Percentiles rank a stretch among this genome's conserved stretches.
Evolutionary conservation across 53 echinoderm and acorn worm species (phyloP).

Genomic region (Echinarachnius parma): DNA sequence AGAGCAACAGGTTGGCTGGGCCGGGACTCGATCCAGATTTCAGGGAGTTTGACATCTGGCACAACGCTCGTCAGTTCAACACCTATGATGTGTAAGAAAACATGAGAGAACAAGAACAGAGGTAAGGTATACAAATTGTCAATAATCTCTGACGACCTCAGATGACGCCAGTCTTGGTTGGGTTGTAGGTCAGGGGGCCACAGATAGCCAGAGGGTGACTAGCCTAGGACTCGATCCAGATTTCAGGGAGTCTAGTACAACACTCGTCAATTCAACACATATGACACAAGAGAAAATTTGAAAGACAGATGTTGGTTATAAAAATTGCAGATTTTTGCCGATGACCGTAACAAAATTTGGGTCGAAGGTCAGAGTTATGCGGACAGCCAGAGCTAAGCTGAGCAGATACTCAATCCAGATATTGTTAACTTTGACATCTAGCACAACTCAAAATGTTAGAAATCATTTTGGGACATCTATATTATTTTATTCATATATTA

Average conservation of each 20-base stretch:
- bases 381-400: constrained; percentile 36
- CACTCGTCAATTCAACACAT: constrained; percentile 46
- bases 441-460: too few relatives aligned
- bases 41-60: constrained; percentile 1
- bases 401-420: constrained; percentile 56
- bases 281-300: neutral
- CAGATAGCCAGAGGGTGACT: constrained; percentile 43
- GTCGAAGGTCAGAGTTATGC: constrained; percentile 25
- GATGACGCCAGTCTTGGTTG: constrained; percentile 39
- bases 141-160: too few relatives aligned
- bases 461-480: too few relatives aligned
- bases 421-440: too few relatives aligned
- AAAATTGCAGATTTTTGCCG: too few relatives aligned
- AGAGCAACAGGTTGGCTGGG: constrained; percentile 44
- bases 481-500: too few relatives aligned
- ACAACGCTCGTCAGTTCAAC: constrained; percentile 28
- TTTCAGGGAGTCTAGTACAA: neutral
- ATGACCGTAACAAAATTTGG: constrained; percentile 31
- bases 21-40: constrained; percentile 54
- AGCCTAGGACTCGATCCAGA: constrained; percentile 54
- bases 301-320: neutral
- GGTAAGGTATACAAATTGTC: neutral
- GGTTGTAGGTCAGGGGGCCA: constrained; percentile 17
- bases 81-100: constrained; percentile 24
- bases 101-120: neutral